Percentiles rank a stretch among this genome's conserved stretches.
Conservation (phyloP, 2,888 invertebrate genomes). For the Anoncus sp. region DNA sequence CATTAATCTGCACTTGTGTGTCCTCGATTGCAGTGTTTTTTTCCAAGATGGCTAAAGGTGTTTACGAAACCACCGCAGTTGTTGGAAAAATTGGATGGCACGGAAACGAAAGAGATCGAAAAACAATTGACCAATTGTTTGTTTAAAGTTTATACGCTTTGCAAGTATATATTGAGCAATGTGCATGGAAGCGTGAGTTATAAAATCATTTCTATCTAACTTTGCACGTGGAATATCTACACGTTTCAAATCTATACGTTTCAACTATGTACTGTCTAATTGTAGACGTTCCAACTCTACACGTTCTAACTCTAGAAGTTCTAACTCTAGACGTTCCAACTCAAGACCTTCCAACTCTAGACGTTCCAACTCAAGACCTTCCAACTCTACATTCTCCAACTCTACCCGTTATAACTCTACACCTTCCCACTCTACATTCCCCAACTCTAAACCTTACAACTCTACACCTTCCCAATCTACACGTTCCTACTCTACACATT, state of each 20-base stretch:
- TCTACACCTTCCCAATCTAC: background rate
- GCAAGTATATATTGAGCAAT: slow-evolving; percentile 67
- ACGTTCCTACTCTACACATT: background rate
- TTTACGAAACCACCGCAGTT: slow-evolving; percentile 68
- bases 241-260: background rate
- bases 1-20: background rate
- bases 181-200: slow-evolving; percentile 62
- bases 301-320: background rate
- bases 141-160: slow-evolving; percentile 71
- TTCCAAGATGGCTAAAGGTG: slow-evolving; percentile 69
- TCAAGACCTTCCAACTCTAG: background rate
- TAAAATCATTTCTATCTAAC: background rate
- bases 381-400: background rate
- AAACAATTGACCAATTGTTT: slow-evolving; percentile 69
- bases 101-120: slow-evolving; percentile 55
- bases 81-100: slow-evolving; percentile 66
- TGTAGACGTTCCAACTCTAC: no score
- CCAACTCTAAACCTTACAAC: no score
- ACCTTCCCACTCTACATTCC: no score
- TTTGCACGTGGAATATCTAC: no score
- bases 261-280: no score
- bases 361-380: background rate
- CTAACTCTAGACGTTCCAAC: background rate
- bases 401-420: no score
- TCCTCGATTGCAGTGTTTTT: slow-evolving; percentile 69